Base-by-base conservation (phyloP, 2,888 invertebrate genomes). In the Apeira syringaria region DNA sequence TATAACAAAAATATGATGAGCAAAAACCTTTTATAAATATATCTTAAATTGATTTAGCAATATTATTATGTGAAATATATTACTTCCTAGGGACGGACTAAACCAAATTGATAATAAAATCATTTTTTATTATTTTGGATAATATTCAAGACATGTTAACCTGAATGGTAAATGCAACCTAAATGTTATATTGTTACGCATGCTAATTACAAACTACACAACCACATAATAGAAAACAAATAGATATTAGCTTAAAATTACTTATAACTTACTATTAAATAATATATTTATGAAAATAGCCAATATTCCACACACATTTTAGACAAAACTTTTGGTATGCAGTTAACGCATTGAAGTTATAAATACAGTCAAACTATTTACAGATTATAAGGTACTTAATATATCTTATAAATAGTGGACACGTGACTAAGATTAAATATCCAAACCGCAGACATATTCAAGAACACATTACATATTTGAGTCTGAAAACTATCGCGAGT, bases 41-140 rank as follows among this genome's bases (percentile, higher is more conserved):
- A 8, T 9, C 36, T 35, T 41, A 48, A 44, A 40, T 20, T 45
- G 28, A 49, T 50, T 43, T 35, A 24, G 9, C 6, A 18, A 46
- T 34, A 39, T 44, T 34, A 39, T 44, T 22, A 37, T 26, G 26
- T 28, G 6, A 35, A 37, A 34, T 6, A 36, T 33, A 24, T 50
- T 51, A 73, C 59, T 65, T 63, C 52, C 68, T 74, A 80, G 77
- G 86, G 86, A 87, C 86, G 86, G 86, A 86, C 69, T 75, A 60
- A 73, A 77, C 68, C 69, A 74, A 78, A 77, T 64, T 29, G 37
- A 29, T 36, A 3, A 39, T 18, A 11, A 25, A 5, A 2, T 7
- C 20, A 7, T 20, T 5, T 7, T 3, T 4, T 20, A 20, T 7
- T 2, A n/a, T 6, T 56, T 38, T 54, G 46, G 51, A 20, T 4